Evolutionary conservation across 2,113 vertebrate genomes (phyloP), one percentile per base, ranked within the genome.

Genomic region (Bufo gargarizans): DNA sequence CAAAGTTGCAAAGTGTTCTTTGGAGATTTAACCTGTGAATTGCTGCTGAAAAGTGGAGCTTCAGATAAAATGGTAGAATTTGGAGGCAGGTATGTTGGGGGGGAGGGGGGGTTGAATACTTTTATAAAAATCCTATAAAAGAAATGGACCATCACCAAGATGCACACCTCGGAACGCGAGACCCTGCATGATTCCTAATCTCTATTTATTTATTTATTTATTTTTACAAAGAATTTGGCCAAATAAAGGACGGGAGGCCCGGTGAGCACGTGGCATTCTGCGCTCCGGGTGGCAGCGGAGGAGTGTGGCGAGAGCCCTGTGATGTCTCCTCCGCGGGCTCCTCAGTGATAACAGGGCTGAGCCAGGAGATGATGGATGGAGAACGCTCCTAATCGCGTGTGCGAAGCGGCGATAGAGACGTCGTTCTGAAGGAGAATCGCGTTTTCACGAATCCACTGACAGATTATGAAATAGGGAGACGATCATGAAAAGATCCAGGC

Each of bases 381-480:
- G 72, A 84, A 82, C 17, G 72, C 33, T n/a, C 72, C 91, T 92
- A 89, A 91, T 88, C 92, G 95, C 56, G 85, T 92, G 91, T 87
- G 19, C 88, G 89, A 90, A 85, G 33, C 59, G 43, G 86, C 56
- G 80, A 90, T 81, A 83, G 88, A 91, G 78, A 84, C 59, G 67
- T 74, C 67, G 55, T 86, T 10, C 55, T 33, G n/a, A 76, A 50
- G 71, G 58, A 63, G 63, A 61, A 89, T 77, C 50, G 50, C 81
- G 59, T 77, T 79, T 85, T 72, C 65, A 86, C 71, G 69, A 90
- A 81, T 77, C 86, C 69, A 81, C 87, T 85, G 86, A 90, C 91
- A 90, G 61, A 85, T 85, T 82, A 88, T 72, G 65, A 86, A 88
- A 79, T 82, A 90, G 90, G 90, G 88, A 89, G 58, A 90, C 16